Base-by-base conservation (phyloP, 2,888 invertebrate genomes). In the Euphydryas editha region DNA sequence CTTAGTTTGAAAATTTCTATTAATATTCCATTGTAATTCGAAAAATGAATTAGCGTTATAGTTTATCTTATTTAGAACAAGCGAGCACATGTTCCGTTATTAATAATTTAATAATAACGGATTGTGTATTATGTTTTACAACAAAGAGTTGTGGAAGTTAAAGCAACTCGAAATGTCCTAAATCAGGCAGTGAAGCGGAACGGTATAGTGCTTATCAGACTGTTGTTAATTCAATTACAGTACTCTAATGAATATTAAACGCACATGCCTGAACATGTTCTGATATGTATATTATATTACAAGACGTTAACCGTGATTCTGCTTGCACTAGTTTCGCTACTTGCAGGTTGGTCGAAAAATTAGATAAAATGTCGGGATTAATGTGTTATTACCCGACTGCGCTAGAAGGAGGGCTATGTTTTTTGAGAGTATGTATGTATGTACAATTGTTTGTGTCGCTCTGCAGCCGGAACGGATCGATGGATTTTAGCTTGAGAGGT, bases 191-290 rank as follows among this genome's bases (percentile, higher is more conserved):
- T 62, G 18, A 18, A 62, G 62, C 44, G 54, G 37, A 37, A 54
- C 59, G 7, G 44, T 62, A 20, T 56, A 57, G 47, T 63, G 66
- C 55, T 54, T 55, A 62, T 59, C 66, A 62, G 66, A 44, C 62
- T 37, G 62, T 67, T 59, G 54, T 44, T 67, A 67, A 67, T 67
- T 58, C 54, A 67, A 67, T 67, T 67, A 67, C 47, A 55, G 66
- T 67, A 62, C 54, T 58, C 58, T 58, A 58, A 54, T 66, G 66
- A 54, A 58, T 67, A 59, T 67, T 67, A 62, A 62, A 67, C 66
- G 62, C 51, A 61, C 57, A 57, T 66, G 58, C 44, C 18, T 62
- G 58, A 66, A 24, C 44, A 57, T 65, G 46, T 59, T 44, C 58
- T 59, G 64, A 59, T 65, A 54, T 55, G 47, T 60, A 37, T 65